Base-by-base conservation (phyloP, 1,140 invertebrate genomes). In the Hyphantria cunea region DNA sequence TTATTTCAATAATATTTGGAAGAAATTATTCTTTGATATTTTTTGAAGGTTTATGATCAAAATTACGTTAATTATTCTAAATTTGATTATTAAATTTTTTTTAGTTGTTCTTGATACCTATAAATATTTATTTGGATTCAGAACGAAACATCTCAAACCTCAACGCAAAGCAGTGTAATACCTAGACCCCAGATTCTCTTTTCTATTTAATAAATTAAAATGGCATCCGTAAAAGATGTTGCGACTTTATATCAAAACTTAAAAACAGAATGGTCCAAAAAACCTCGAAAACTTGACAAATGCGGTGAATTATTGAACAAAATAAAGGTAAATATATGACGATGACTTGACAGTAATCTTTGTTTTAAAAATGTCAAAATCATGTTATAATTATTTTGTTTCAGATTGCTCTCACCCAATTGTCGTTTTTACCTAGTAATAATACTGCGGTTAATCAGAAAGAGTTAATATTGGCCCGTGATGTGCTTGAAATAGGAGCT, bases 401-500 rank as follows among this genome's bases (percentile, higher is more conserved):
- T 44, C 80, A 98, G 97, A 91, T 98, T 70, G 95, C 94, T 6
- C 91, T 98, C 32, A 98, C 97, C 0, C 94, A 95, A 82, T 91
- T 98, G 37, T 94, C 94, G 56, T 98, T 98, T 89, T 89, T 99
- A 33, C 98, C 98, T 25, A 98, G 96, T 61, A 94, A 95, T 68
- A 96, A 96, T 76, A 92, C 92, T 31, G 92, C 93, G 53, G 96
- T 96, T 34, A 94, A 95, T 50, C 95, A 96, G 89, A 95, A 98
- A 81, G 97, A 99, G 91, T 89, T 99, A 32, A 88, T 98, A 32
- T 91, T 99, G 64, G 97, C 97, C 6, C 92, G 97, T 76, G 97
- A 99, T 89, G 95, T 98, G 63, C 91, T 99, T 32, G 98, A 99
- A 93, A 98, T 99, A 74, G 98, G 98, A 65, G 98, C 97, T 31